Evolutionary conservation across 2,113 vertebrate genomes (phyloP), one percentile per base, ranked within the genome.

Genomic region (Cryptotis parvus): DNA sequence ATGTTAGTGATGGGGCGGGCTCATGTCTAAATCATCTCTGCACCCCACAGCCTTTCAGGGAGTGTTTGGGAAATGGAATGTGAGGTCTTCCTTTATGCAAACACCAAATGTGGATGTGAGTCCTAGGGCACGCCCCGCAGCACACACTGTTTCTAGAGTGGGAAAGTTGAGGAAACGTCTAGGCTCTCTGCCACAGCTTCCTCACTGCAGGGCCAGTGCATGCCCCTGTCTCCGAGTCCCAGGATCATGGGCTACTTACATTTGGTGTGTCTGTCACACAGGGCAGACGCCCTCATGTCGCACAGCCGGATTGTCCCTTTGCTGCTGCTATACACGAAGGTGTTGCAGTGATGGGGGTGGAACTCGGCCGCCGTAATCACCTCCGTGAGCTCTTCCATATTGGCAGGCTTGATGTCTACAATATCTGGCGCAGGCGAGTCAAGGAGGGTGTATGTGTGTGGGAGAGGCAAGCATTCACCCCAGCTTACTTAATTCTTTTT

Each of bases 281-380:
- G 98, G 0, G 99, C 99, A 0, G 99, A 97, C 1, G 99, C 97
- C 92, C 99, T 98, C 99, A 99, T 99, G 98, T 99, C 99, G 63
- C 99, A 99, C 94, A 99, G 98, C 68, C 99, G 98, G 97, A 99
- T 99, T 39, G 99, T 99, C 92, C 99, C 99, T 95, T 99, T 99
- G 98, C 99, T 99, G 98, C 99, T 99, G 98, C 99, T 99, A 98
- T 99, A 99, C 94, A 99, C 99, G 0, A 99, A 99, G 91, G 98
- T 99, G 98, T 99, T 99, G 98, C 99, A 99, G 94, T 99, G 98
- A 95, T 99, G 98, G 0, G 99, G 99, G 94, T 99, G 99, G 93
- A 99, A 99, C 97, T 99, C 99, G 0, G 99, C 99, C 0, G 99
- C 99, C 0, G 99, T 99, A 97, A 99, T 99, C 97, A 99, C 99